Percentiles rank a stretch among this genome's conserved stretches.
Conservation (phyloP, 2,113 vertebrate genomes). For the Apistogramma diplotaenia region DNA sequence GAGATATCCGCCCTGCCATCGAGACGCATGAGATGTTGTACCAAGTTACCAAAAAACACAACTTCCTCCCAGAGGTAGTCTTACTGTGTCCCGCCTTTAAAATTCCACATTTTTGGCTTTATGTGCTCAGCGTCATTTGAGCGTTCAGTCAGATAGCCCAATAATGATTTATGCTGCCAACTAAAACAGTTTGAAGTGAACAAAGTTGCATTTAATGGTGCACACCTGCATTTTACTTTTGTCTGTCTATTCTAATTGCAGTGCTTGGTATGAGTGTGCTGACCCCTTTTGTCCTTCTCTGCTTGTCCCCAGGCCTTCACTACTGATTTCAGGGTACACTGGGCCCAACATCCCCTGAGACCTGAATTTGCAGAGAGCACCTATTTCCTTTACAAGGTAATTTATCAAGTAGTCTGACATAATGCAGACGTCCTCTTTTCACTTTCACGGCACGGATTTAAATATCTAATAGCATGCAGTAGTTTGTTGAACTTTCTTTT, state of each 20-base stretch:
- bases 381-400: constrained; percentile 98
- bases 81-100: background rate
- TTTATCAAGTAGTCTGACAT: constrained; percentile 22
- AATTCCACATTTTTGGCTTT: background rate
- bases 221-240: background rate
- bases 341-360: constrained; percentile 96
- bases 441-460: background rate
- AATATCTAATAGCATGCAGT: background rate
- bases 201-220: background rate
- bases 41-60: constrained; percentile 99
- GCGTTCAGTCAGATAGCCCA: background rate
- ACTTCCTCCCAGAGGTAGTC: constrained; percentile 96
- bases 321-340: constrained; percentile 97
- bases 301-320: constrained; percentile 91
- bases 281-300: constrained; percentile 36
- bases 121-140: background rate
- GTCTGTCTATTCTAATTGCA: background rate
- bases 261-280: background rate
- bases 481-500: background rate
- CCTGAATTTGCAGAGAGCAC: constrained; percentile 99
- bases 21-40: constrained; percentile 99
- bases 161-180: background rate
- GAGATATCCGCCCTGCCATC: constrained; percentile 96
- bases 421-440: constrained; percentile 2
- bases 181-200: background rate